A percentile compares a stretch with the other conserved stretches of the same genome.
Evolutionary conservation across 2,113 vertebrate species (phyloP).

Genomic region (Arothron firmamentum): DNA sequence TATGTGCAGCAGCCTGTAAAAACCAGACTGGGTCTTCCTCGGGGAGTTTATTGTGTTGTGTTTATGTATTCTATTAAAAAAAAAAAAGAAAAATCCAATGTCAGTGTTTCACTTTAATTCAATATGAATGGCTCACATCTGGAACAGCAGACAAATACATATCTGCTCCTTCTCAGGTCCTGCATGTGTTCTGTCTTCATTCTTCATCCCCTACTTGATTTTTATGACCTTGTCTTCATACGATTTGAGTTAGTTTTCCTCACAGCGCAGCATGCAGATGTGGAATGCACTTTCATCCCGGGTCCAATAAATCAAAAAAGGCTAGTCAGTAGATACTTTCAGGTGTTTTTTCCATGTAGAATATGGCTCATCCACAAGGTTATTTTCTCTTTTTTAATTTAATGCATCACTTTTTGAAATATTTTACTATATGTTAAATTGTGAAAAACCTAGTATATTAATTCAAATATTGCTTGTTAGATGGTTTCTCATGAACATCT

Average conservation of each 20-base stretch:
- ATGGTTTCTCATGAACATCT: neutral
- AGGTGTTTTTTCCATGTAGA: conserved; percentile 19
- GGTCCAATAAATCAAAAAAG: conserved; percentile 78
- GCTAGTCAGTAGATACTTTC: conserved; percentile 58
- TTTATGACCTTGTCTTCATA: conserved; percentile 63
- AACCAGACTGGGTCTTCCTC: neutral
- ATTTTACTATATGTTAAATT: too few relatives aligned
- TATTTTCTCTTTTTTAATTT: too few relatives aligned
- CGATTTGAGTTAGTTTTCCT: conserved; percentile 81
- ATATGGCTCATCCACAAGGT: too few relatives aligned
- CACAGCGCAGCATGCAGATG: conserved; percentile 73
- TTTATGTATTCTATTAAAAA: too few relatives aligned
- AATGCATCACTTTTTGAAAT: too few relatives aligned
- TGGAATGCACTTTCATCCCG: conserved; percentile 78
- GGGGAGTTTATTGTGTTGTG: too few relatives aligned
- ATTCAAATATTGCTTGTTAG: too few relatives aligned
- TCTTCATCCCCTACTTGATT: conserved; percentile 26
- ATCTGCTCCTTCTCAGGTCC: neutral
- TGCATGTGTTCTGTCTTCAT: conserved; percentile 23
- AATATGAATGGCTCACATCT: neutral
- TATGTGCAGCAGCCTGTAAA: neutral
- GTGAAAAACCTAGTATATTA: too few relatives aligned
- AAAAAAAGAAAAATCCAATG: too few relatives aligned
- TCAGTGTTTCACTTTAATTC: too few relatives aligned
- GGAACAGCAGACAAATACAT: too few relatives aligned